These are phyloP conservation scores for Etheostoma nigrum DNA, from an alignment of 2,797 vertebrate species.

Conservation along the genomic window DNA sequence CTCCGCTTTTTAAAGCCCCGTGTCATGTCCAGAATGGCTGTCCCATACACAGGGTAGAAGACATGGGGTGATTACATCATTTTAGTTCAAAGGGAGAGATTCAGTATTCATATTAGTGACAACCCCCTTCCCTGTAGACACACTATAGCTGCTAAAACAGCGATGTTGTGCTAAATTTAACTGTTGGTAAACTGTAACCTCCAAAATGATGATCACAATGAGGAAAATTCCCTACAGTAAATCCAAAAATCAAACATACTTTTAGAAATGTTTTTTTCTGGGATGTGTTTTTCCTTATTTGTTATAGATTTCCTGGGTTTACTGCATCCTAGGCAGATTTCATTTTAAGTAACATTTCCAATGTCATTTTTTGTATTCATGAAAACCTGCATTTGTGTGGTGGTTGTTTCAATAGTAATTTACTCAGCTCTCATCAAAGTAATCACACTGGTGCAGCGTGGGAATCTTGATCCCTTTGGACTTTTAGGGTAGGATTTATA, in stretches of 20 bases:
- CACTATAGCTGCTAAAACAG: not conserved
- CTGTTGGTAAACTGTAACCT: constrained; percentile 13
- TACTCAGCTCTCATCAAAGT: constrained; percentile 37
- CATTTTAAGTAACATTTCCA: constrained; percentile 34
- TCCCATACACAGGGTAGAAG: constrained; percentile 42
- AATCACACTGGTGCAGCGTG: constrained; percentile 13
- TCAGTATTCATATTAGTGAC: not conserved
- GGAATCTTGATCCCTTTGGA: constrained; percentile 33
- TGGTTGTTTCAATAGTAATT: constrained; percentile 13
- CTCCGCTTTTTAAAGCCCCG: constrained; percentile 79
- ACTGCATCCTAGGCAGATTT: not conserved
- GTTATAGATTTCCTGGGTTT: constrained; percentile 18
- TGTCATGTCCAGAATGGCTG: constrained; percentile 51
- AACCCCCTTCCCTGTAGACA: not conserved
- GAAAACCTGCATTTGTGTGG: constrained; percentile 1
- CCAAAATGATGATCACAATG: not conserved
- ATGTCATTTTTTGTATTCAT: constrained; percentile 24
- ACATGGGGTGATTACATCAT: constrained; percentile 28
- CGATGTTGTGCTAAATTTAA: constrained; percentile 5
- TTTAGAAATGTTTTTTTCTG: not conserved
- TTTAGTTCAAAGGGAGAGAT: constrained; percentile 14
- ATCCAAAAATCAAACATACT: not conserved
- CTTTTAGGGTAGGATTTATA: constrained; percentile 1
- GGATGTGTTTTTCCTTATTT: not conserved
- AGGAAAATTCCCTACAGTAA: not conserved